Base-by-base conservation (phyloP, 2,113 vertebrate species). In the Uria aalge region DNA sequence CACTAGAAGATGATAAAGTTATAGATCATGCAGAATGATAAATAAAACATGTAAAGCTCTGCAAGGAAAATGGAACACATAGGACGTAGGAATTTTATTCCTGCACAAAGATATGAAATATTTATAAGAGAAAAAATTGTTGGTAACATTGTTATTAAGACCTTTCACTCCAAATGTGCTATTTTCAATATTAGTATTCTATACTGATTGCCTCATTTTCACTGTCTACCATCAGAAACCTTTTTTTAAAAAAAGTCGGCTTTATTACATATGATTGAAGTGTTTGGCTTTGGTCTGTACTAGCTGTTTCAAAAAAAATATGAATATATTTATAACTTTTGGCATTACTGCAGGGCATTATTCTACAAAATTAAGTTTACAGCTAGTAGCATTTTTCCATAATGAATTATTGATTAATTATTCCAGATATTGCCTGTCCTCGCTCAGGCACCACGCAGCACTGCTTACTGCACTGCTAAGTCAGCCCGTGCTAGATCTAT, bases 391-490 rank as follows among this genome's bases (percentile, higher is more conserved):
- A 64, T 96, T 95, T 97, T 96, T 85, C 87, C 23, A 5, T 96
- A 66, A 83, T 97, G 96, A 95, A 96, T 96, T 97, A 97, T 97
- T 97, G 92, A 97, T 95, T 98, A 93, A 97, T 97, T 98, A 95
- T 96, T 87, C 55, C 71, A 92, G 86, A 94, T 88, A 97, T 26
- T 92, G 68, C 90, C 81, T 40, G 3, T 96, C 85, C 86, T 92
- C 26, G 3, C 72, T 77, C 76, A 94, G 94, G 78, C 84, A 88
- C 69, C 55, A 50, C 76, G 86, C 57, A 79, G 86, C 57, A 48
- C 19, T 85, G 81, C 97, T 95, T 82, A 73, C 85, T 95, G 90
- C 74, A 45, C 38, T 90, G 86, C 91, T 53, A 94, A 90, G 45
- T 53, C 88, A 82, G 95, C 63, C 68, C 14, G 0, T 83, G 80